Conservation (phyloP, 2,113 vertebrate species). For the Chelonoidis abingdonii region DNA sequence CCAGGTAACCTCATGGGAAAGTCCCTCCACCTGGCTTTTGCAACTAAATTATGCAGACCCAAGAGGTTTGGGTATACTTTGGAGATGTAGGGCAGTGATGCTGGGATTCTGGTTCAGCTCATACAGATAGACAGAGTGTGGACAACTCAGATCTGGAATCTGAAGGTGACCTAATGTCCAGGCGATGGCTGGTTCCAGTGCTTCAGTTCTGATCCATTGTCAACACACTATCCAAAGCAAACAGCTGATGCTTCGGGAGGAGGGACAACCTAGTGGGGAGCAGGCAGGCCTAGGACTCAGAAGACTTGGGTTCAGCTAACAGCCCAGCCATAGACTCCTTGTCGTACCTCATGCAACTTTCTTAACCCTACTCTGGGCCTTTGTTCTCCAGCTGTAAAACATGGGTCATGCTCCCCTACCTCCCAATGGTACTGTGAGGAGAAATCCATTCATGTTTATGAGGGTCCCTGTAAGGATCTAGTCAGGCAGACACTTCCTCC, state of each 20-base stretch:
- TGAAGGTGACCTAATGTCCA: not conserved
- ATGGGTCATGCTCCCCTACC: not conserved
- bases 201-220: not conserved
- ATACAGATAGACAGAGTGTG: not conserved
- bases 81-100: not conserved
- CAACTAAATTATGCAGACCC: not conserved
- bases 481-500: too few relatives aligned
- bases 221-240: not conserved
- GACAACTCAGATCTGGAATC: not conserved
- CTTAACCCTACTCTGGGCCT: not conserved
- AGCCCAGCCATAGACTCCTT: not conserved
- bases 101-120: not conserved
- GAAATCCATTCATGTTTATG: too few relatives aligned
- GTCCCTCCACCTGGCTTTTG: not conserved
- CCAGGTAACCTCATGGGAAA: not conserved
- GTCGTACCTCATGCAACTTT: not conserved
- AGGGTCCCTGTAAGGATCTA: too few relatives aligned
- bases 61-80: not conserved
- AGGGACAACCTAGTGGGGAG: not conserved
- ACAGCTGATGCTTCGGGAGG: not conserved
- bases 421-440: not conserved
- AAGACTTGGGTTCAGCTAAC: too few relatives aligned
- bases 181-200: not conserved
- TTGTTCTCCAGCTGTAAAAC: not conserved
- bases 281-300: not conserved